Conservation (phyloP, 2,797 vertebrate genomes). For the Rhinatrema bivittatum region DNA sequence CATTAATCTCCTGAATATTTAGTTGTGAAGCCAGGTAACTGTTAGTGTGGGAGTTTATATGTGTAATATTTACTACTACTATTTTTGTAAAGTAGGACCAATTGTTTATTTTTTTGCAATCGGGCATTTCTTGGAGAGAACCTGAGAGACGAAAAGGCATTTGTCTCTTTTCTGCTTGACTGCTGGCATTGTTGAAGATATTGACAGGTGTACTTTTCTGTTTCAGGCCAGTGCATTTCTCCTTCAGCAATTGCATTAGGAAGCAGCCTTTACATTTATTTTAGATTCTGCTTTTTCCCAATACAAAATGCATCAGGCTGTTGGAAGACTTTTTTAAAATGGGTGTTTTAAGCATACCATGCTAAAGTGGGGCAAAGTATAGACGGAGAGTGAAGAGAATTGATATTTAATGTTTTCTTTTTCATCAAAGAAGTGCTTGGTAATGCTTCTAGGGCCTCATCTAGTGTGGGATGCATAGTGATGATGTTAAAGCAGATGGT, state of each 20-base stretch:
- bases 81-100: not conserved
- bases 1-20: too few relatives aligned
- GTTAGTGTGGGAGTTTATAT: too few relatives aligned
- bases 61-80: too few relatives aligned
- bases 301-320: not conserved
- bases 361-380: too few relatives aligned
- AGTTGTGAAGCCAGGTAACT: too few relatives aligned
- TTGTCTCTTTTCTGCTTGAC: not conserved
- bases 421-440: too few relatives aligned
- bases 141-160: not conserved
- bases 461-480: too few relatives aligned
- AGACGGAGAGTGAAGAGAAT: too few relatives aligned
- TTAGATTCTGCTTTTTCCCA: slow-evolving; percentile 10
- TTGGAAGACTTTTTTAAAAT: not conserved
- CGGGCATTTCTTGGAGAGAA: not conserved
- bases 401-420: too few relatives aligned
- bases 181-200: slow-evolving; percentile 9
- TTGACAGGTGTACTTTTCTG: slow-evolving; percentile 1
- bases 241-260: not conserved
- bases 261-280: not conserved
- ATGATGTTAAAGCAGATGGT: too few relatives aligned
- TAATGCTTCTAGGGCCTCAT: too few relatives aligned
- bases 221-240: slow-evolving; percentile 1
- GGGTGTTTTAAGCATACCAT: too few relatives aligned
- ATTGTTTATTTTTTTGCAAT: slow-evolving; percentile 5